phyloP scores from a whole-genome alignment of 1,140 invertebrate genomes.

The Propsilocerus akamusi region DNA sequence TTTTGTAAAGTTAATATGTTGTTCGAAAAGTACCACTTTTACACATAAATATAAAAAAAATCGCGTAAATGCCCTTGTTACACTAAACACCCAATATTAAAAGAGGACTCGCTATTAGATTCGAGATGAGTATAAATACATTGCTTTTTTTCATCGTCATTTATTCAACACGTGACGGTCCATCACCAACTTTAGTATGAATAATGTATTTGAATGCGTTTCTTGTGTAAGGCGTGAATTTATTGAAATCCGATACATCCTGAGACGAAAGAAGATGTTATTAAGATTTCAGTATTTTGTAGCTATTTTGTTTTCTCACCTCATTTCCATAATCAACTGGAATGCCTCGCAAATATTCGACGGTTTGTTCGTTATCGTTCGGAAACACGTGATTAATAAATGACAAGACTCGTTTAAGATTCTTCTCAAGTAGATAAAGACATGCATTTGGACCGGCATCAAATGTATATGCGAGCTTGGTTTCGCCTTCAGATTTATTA shows the following conservation, averaged over 20 bases:
- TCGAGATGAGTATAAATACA: too few relatives aligned
- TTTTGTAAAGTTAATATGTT: too few relatives aligned
- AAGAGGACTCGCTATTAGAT: too few relatives aligned
- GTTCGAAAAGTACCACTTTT: too few relatives aligned
- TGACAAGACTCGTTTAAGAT: constrained; percentile 45
- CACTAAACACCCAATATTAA: too few relatives aligned
- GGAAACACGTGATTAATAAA: constrained; percentile 57
- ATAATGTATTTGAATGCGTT: constrained; percentile 68
- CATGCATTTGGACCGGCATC: constrained; percentile 96
- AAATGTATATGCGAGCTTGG: constrained; percentile 82
- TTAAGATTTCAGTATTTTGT: neutral
- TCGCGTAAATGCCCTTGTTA: too few relatives aligned
- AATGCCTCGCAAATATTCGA: constrained; percentile 38
- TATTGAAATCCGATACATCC: constrained; percentile 16
- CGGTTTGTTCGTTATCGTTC: constrained; percentile 21
- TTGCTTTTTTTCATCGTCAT: too few relatives aligned
- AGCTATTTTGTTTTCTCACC: neutral
- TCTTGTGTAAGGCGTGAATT: constrained; percentile 8
- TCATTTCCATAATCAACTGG: constrained; percentile 13
- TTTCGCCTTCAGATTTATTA: constrained; percentile 41
- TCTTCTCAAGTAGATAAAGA: constrained; percentile 62
- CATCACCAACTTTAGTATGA: constrained; percentile 55
- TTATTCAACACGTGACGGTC: constrained; percentile 25
- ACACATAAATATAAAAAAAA: too few relatives aligned
- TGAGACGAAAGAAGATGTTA: constrained; percentile 14